A percentile compares a stretch with the other conserved stretches of the same genome.
These are phyloP conservation scores for Hetaerina titia DNA, from an alignment of 2,888 invertebrate genomes.

Conservation along the genomic window DNA sequence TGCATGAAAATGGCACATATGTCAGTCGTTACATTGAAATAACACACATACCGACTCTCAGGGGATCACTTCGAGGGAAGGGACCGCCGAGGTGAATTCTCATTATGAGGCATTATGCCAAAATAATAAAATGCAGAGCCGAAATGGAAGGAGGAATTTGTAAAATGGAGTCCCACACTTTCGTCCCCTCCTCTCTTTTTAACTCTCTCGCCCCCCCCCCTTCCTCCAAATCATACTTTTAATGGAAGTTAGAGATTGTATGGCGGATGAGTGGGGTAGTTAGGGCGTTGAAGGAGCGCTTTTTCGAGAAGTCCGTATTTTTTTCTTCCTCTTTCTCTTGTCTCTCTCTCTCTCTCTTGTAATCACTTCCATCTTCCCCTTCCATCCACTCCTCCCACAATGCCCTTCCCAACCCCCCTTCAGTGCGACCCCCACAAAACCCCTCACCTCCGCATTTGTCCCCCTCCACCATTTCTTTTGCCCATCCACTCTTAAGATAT, in stretches of 20 bases:
- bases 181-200: not conserved
- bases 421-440: not conserved
- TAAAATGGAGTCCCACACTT: conserved; percentile 3
- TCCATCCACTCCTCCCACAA: not conserved
- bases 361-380: not conserved
- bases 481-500: conserved; percentile 22
- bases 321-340: not conserved
- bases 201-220: not conserved
- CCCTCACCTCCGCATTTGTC: conserved; percentile 33
- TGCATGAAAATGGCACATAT: not conserved
- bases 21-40: not conserved
- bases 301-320: conserved; percentile 52
- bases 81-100: conserved; percentile 7
- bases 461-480: not conserved
- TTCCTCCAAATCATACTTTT: not conserved
- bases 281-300: conserved; percentile 50
- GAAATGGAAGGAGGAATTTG: not conserved
- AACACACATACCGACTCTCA: not conserved
- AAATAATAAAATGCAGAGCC: not conserved
- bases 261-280: conserved; percentile 63
- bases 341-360: conserved; percentile 11
- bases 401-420: not conserved
- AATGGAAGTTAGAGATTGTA: conserved; percentile 35
- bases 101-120: not conserved
- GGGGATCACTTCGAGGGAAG: not conserved